Evolutionary conservation across 2,113 vertebrate genomes (phyloP), one percentile per base, ranked within the genome.

Genomic region (Takifugu flavidus): DNA sequence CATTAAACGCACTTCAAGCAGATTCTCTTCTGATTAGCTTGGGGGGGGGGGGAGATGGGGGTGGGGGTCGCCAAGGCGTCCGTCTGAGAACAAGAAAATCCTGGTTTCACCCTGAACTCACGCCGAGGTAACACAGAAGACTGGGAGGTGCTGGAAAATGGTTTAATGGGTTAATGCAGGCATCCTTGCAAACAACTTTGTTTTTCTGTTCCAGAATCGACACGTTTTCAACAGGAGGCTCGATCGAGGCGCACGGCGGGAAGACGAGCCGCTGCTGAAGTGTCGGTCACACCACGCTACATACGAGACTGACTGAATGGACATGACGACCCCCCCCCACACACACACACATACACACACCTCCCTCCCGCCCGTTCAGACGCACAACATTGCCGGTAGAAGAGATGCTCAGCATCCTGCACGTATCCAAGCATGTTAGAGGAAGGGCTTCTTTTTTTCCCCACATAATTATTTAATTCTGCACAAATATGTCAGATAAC

Each of bases 141-240:
- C 34, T 11, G 34, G 11, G 34, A 39, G 34, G 34, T 84, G 86
- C 83, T 89, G 87, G 78, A 88, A 89, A 90, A 86, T 72, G 82
- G 84, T 91, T 91, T 91, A 91, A 89, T 91, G 89, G 87, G 87
- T 90, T 84, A 89, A 88, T 86, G 86, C 86, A 84, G 87, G 85
- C 85, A 87, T 89, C 86, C 82, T 86, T 83, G 70, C 80, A 85
- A 75, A 86, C 82, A 84, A 86, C 78, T n/a, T 47, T 13, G 5
- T 14, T 47, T n/a, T 47, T 80, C 68, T 77, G 70, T 83, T 85
- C 67, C 78, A 76, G 73, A 71, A 39, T 39, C 63, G 79, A 66
- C 43, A 59, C 62, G n/a, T 77, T 79, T n/a, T 78, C 82, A 85
- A 83, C 80, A 68, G 75, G 79, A 87, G 62, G 80, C 82, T 66